Percentiles rank a stretch among this genome's conserved stretches.
phyloP scores from a whole-genome alignment of 2,113 vertebrate species.

The Cichladusa arquata region DNA sequence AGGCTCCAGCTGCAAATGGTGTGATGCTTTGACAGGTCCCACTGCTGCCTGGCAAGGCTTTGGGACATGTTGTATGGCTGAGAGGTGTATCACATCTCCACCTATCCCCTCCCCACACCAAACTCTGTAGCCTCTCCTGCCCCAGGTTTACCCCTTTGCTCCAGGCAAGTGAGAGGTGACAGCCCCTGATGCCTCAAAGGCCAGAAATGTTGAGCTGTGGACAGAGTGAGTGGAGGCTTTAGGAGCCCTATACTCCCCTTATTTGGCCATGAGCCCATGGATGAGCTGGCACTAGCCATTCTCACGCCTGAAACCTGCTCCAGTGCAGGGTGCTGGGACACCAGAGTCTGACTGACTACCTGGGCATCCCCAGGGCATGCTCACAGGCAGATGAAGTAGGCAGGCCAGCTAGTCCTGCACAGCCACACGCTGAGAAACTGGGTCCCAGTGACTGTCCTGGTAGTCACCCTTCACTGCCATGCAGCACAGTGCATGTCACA shows the following conservation, averaged over 20 bases:
- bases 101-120: neutral
- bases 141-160: neutral
- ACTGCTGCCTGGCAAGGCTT: neutral
- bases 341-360: neutral
- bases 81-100: neutral
- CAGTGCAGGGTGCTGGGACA: neutral
- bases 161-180: neutral
- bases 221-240: neutral
- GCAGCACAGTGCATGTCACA: fast-evolving
- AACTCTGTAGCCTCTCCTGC: neutral
- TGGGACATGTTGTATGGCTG: neutral
- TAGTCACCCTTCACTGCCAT: neutral
- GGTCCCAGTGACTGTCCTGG: neutral
- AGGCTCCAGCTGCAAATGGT: neutral
- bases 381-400: neutral
- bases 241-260: neutral
- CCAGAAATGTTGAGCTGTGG: neutral
- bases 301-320: neutral
- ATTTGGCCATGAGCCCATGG: fast-evolving
- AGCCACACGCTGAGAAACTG: neutral
- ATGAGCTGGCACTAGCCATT: neutral
- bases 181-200: neutral
- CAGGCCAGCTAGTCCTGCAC: neutral
- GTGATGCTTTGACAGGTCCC: neutral
- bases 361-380: neutral